phyloP scores from a whole-genome alignment of 2,888 invertebrate genomes.

The Spialia ferax region DNA sequence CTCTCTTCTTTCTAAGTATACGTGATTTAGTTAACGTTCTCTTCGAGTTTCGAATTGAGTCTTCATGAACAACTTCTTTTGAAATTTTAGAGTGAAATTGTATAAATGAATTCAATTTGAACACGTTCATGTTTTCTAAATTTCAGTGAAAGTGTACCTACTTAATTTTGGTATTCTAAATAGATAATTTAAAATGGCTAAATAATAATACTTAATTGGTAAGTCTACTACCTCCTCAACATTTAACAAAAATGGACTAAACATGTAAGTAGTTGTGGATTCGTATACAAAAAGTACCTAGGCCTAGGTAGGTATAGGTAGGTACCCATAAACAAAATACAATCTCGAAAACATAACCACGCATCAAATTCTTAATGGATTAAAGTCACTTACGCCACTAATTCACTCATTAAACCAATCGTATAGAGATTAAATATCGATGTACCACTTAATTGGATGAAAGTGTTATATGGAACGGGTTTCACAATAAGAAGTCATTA shows the following conservation, averaged over 20 bases:
- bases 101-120: neutral
- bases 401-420: slow-evolving; percentile 43
- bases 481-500: slow-evolving; percentile 75
- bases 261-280: too few species aligned
- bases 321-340: too few species aligned
- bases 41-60: slow-evolving; percentile 28
- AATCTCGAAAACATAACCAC: too few species aligned
- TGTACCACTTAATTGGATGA: slow-evolving; percentile 68
- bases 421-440: slow-evolving; percentile 62
- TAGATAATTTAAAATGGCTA: too few species aligned
- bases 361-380: neutral
- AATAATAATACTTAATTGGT: too few species aligned
- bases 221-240: too few species aligned
- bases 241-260: too few species aligned
- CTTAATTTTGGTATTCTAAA: too few species aligned
- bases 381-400: neutral
- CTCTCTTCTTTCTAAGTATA: slow-evolving; percentile 37
- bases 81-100: neutral
- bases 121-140: neutral
- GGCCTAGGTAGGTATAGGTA: too few species aligned
- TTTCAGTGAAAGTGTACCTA: slow-evolving; percentile 46
- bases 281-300: too few species aligned
- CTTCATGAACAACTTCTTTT: slow-evolving; percentile 13
- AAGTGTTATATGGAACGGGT: slow-evolving; percentile 76
- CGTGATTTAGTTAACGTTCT: slow-evolving; percentile 32